These are phyloP conservation scores for Siniperca obscura DNA, from an alignment of 2,797 vertebrate species.

Conservation along the genomic window DNA sequence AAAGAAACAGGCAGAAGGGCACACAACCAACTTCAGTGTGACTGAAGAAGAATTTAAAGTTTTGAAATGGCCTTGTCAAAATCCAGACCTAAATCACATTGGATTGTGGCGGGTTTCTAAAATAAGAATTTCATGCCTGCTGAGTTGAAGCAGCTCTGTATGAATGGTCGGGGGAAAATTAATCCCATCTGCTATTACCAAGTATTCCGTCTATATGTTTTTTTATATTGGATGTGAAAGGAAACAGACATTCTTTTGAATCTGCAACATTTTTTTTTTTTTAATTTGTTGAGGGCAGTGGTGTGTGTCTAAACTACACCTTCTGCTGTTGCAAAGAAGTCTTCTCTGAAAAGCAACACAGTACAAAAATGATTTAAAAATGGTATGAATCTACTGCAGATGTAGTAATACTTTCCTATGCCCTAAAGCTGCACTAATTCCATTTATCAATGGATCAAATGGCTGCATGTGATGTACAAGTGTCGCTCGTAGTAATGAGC, in stretches of 20 bases:
- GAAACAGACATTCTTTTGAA: constrained; percentile 37
- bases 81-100: constrained; percentile 33
- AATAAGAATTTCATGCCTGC: constrained; percentile 63
- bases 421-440: constrained; percentile 9
- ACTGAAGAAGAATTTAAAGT: constrained; percentile 43
- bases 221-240: constrained; percentile 24
- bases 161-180: constrained; percentile 50
- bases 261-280: not conserved
- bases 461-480: not conserved
- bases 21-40: constrained; percentile 2
- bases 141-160: constrained; percentile 47
- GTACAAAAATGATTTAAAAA: constrained; percentile 18
- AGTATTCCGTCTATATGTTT: constrained; percentile 32
- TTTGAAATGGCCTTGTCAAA: constrained; percentile 46
- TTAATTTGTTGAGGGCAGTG: constrained; percentile 20
- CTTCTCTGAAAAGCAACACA: constrained; percentile 17
- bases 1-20: constrained; percentile 2
- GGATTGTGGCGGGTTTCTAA: constrained; percentile 39
- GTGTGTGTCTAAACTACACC: constrained; percentile 32
- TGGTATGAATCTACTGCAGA: not conserved
- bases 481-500: not conserved
- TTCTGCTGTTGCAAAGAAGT: constrained; percentile 15
- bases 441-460: not conserved
- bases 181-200: constrained; percentile 39
- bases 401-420: not conserved